Evolutionary conservation across 2,888 invertebrate species (phyloP).

Genomic region (Sabatieria punctata): DNA sequence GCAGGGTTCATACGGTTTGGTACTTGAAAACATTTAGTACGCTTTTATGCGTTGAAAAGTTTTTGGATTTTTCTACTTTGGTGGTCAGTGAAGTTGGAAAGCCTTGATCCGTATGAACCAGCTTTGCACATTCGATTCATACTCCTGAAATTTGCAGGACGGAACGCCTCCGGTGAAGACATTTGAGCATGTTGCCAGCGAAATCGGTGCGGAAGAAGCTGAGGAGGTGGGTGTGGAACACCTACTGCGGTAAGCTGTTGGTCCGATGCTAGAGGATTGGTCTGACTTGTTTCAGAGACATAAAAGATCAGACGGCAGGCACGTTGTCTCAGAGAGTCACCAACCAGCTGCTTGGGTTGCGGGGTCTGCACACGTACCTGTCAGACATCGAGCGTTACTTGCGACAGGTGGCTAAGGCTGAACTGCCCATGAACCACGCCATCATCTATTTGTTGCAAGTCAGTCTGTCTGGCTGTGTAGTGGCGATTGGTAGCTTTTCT

Average conservation of each 20-base stretch:
- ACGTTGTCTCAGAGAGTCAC: slow-evolving; percentile 92
- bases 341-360: slow-evolving; percentile 81
- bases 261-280: too few species aligned
- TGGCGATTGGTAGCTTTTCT: neutral
- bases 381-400: slow-evolving; percentile 82
- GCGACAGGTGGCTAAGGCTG: slow-evolving; percentile 46
- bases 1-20: too few species aligned
- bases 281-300: slow-evolving; percentile 28
- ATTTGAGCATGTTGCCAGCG: slow-evolving; percentile 97
- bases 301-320: slow-evolving; percentile 75
- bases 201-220: slow-evolving; percentile 98
- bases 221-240: slow-evolving; percentile 99
- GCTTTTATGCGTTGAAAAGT: too few species aligned
- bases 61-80: too few species aligned
- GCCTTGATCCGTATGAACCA: too few species aligned
- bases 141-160: slow-evolving; percentile 47
- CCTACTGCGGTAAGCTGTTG: slow-evolving; percentile 54
- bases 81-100: too few species aligned
- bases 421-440: slow-evolving; percentile 91
- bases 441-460: slow-evolving; percentile 72
- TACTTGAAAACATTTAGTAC: too few species aligned
- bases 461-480: neutral
- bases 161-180: slow-evolving; percentile 96
- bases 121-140: too few species aligned
- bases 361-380: slow-evolving; percentile 80